These are phyloP conservation scores for Amazona guildingii DNA, from an alignment of 2,113 vertebrate species.

Conservation along the genomic window DNA sequence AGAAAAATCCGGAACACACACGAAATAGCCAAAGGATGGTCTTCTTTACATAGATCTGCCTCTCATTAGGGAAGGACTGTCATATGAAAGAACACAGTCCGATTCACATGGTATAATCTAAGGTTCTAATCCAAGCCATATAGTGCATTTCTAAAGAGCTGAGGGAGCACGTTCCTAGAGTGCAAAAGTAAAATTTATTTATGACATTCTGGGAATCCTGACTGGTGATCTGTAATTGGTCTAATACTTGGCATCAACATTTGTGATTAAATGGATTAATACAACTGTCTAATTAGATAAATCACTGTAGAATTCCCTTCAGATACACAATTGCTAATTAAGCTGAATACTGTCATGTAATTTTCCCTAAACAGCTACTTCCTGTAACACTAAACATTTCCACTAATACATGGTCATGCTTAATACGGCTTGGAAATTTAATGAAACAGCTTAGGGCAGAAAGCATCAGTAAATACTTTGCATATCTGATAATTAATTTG, in stretches of 20 bases:
- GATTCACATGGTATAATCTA: background rate
- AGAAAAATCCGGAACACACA: background rate
- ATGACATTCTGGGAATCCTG: background rate
- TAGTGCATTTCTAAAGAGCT: background rate
- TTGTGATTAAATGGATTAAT: background rate
- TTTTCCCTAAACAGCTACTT: background rate
- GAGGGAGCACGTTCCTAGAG: background rate
- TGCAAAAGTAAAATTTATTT: background rate
- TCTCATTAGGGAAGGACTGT: background rate
- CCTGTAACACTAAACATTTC: background rate
- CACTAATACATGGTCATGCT: background rate
- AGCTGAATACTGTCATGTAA: background rate
- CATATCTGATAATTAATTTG: background rate
- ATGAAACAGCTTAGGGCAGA: background rate
- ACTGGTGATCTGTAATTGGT: background rate
- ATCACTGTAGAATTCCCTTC: background rate
- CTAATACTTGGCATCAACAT: background rate
- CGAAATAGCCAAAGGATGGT: background rate
- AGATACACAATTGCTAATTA: background rate
- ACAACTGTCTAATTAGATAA: background rate
- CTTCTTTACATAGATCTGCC: background rate
- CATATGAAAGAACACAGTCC: background rate
- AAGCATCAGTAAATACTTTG: background rate
- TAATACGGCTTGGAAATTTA: background rate
- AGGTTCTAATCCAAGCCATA: background rate